Conservation (phyloP, 2,888 invertebrate species). For the Rotaria magnacalcarata region DNA sequence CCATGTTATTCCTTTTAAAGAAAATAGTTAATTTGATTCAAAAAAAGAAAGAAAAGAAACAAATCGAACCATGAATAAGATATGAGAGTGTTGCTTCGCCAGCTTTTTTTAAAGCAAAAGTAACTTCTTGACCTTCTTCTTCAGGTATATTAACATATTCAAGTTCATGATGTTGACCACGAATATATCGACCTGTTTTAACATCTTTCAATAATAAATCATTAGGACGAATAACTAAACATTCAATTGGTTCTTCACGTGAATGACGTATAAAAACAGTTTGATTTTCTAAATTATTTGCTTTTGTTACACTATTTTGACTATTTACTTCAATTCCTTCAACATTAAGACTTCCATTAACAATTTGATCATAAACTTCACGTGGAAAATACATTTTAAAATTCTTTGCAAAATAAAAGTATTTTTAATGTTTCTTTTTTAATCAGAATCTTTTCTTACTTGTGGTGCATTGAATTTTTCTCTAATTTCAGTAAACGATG, state of each 20-base stretch:
- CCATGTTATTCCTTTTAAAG: not conserved
- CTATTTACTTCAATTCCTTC: not conserved
- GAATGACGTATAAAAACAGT: not conserved
- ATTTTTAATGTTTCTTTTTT: too few species aligned
- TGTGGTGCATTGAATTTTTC: not conserved
- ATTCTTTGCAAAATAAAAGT: not conserved
- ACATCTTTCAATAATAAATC: constrained; percentile 36
- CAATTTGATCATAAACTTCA: constrained; percentile 33
- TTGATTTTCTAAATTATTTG: constrained; percentile 35
- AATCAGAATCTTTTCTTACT: not conserved
- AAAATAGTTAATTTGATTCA: not conserved
- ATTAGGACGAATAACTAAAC: not conserved
- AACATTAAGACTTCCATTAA: not conserved
- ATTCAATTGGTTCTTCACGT: not conserved
- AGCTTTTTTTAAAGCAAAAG: constrained; percentile 5
- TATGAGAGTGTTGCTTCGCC: not conserved
- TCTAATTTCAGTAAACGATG: constrained; percentile 36
- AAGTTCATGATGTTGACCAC: constrained; percentile 4
- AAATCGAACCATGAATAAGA: constrained; percentile 9
- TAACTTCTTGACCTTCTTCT: constrained; percentile 24
- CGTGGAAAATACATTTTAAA: constrained; percentile 32
- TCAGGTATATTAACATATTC: constrained; percentile 32
- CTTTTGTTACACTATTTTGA: constrained; percentile 23
- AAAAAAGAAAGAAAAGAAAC: not conserved
- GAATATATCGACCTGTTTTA: constrained; percentile 7